Base-by-base conservation (phyloP, 2,113 vertebrate genomes). In the Callithrix jacchus region DNA sequence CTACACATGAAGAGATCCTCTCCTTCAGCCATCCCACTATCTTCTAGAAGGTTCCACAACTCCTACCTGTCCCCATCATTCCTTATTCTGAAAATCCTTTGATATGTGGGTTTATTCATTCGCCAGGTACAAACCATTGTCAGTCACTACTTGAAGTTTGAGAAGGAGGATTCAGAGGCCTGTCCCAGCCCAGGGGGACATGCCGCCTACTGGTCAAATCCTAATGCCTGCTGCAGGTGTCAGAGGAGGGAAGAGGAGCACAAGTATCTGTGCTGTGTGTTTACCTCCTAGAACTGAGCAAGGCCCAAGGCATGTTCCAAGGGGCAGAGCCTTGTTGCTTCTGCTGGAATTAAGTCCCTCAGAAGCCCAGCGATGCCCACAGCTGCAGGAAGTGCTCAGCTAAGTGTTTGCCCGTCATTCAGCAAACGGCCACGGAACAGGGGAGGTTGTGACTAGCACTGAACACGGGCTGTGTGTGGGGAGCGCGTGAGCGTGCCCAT, bases 41-140 rank as follows among this genome's bases (percentile, higher is more conserved):
- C 86, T 70, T 96, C 95, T 91, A 87, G 91, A 90, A 87, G 21
- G 12, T 90, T 87, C 81, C 37, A 35, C 52, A 40, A 83, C 17
- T 23, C 30, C 20, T 3, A 14, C 6, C 21, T 6, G 6, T 30
- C 4, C 20, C 27, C 52, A 45, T 71, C 49, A 61, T 76, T 18
- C 27, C 52, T 20, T 81, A 35, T 79, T 73, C 79, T 45, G 37
- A 81, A 83, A 71, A 76, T n/a, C 47, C 85, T 90, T 84, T 40
- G 32, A n/a, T 68, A 40, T 66, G 83, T 4, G 49, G n/a, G 10
- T 68, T 14, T 47, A 42, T 71, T 93, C 35, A 18, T 1, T 25
- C 54, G 81, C 64, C 61, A 77, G 87, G 42, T 47, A 42, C 12
- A 18, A 81, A 82, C 2, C 27, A 30, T 32, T 58, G 49, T 87